Evolutionary conservation across 2,113 vertebrate genomes (phyloP).

Genomic region (Pelvicachromis taeniatus): DNA sequence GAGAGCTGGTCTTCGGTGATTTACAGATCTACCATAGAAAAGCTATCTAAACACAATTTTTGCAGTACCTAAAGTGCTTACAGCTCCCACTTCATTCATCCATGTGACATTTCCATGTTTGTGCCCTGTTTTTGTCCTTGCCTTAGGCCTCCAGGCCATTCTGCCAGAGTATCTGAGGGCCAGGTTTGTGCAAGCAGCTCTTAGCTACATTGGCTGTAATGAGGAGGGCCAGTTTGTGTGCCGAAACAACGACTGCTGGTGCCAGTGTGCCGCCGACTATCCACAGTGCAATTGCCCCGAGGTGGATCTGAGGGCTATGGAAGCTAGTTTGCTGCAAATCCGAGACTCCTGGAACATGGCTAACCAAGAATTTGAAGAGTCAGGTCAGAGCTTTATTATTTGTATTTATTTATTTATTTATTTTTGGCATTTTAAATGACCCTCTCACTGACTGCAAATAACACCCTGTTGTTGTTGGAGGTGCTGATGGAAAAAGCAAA

Average conservation of each 20-base stretch:
- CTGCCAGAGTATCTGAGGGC: constrained; percentile 75
- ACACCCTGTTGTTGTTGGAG: not conserved
- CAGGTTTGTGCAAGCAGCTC: constrained; percentile 77
- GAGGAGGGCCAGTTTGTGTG: constrained; percentile 80
- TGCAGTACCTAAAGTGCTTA: constrained; percentile 1
- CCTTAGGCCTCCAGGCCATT: constrained; percentile 75
- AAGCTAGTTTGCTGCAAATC: constrained; percentile 72
- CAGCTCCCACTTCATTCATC: not conserved
- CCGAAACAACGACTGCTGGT: constrained; percentile 78
- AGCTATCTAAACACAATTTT: not conserved
- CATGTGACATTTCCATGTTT: not conserved
- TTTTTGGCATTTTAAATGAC: not conserved
- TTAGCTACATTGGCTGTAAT: constrained; percentile 79
- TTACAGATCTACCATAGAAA: not conserved
- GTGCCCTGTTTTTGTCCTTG: constrained; percentile 5
- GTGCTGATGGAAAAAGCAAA: not conserved
- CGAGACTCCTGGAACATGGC: constrained; percentile 67
- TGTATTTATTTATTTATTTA: not conserved
- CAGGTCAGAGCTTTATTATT: constrained; percentile 61
- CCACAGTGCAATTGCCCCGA: constrained; percentile 78
- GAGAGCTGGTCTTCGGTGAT: not conserved
- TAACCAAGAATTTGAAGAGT: constrained; percentile 78
- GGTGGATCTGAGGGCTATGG: constrained; percentile 75
- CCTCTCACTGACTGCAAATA: constrained; percentile 2
- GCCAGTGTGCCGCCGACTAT: constrained; percentile 70